Evolutionary conservation across 35 echinoderm and acorn worm genomes (phyloP).

Genomic region (Heliocidaris erythrogramma): DNA sequence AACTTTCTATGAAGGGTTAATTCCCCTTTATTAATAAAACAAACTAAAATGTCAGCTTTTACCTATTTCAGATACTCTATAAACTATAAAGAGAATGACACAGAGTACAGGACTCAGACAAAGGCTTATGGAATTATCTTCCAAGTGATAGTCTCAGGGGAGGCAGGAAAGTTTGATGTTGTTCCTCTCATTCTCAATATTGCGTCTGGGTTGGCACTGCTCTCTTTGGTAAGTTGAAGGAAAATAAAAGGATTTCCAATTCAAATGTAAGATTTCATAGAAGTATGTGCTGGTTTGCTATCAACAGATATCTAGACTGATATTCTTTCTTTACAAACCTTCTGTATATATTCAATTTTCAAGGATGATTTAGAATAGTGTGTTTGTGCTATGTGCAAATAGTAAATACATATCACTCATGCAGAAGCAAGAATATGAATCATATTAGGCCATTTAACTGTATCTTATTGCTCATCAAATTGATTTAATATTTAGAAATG

Average conservation of each 20-base stretch:
- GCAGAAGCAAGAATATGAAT: no score
- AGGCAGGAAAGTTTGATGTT: slow-evolving; percentile 77
- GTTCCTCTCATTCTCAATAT: slow-evolving; percentile 76
- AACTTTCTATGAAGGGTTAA: neutral
- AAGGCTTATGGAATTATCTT: slow-evolving; percentile 81
- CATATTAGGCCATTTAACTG: no score
- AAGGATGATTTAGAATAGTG: neutral
- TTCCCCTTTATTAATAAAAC: no score
- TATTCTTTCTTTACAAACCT: neutral
- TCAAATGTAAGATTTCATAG: neutral
- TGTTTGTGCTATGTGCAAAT: neutral
- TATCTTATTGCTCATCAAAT: no score
- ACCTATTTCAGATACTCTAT: slow-evolving; percentile 58
- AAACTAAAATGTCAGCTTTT: neutral
- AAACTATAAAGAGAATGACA: slow-evolving; percentile 52
- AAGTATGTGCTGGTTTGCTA: neutral
- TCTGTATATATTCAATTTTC: neutral
- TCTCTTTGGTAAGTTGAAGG: slow-evolving; percentile 59
- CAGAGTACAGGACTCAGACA: slow-evolving; percentile 58
- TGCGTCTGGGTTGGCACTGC: slow-evolving; percentile 64
- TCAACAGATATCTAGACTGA: neutral
- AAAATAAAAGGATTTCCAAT: no score
- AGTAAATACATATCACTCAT: neutral
- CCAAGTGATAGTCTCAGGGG: slow-evolving; percentile 71
- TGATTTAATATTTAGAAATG: no score